These are phyloP conservation scores for Entomobrya multifasciata DNA, from an alignment of 2,888 invertebrate species.

Conservation along the genomic window DNA sequence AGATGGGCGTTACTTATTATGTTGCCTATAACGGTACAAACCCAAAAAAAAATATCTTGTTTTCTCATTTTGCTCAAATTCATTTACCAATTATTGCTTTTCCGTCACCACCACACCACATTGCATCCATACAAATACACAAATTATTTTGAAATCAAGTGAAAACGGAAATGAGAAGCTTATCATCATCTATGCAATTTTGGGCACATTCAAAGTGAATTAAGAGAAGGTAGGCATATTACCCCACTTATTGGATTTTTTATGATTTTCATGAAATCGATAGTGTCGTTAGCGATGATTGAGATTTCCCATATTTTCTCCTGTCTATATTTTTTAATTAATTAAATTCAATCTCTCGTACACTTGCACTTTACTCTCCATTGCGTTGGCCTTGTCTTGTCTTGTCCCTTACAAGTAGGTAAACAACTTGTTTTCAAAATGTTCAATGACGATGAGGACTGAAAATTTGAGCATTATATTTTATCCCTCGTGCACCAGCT, in stretches of 20 bases:
- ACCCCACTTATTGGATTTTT: background rate
- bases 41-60: constrained; percentile 19
- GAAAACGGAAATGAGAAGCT: constrained; percentile 20
- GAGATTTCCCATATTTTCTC: constrained; percentile 19
- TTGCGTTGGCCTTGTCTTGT: constrained; percentile 2
- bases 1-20: constrained; percentile 49
- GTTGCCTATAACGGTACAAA: constrained; percentile 48
- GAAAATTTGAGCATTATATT: background rate
- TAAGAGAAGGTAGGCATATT: too few relatives aligned
- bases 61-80: background rate
- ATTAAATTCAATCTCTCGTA: too few relatives aligned
- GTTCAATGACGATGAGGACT: constrained; percentile 9
- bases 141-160: background rate
- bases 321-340: constrained; percentile 18
- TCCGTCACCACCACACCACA: constrained; percentile 46
- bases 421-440: constrained; percentile 46
- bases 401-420: constrained; percentile 9
- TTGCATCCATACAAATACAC: constrained; percentile 17
- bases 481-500: too few relatives aligned
- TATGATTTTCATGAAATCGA: constrained; percentile 21
- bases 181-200: too few relatives aligned
- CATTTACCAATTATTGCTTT: constrained; percentile 52
- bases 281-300: too few relatives aligned
- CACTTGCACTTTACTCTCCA: too few relatives aligned
- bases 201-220: too few relatives aligned